Conservation (phyloP, 92 coral and sea anemone genomes). For the Epizoanthus scotinus region DNA sequence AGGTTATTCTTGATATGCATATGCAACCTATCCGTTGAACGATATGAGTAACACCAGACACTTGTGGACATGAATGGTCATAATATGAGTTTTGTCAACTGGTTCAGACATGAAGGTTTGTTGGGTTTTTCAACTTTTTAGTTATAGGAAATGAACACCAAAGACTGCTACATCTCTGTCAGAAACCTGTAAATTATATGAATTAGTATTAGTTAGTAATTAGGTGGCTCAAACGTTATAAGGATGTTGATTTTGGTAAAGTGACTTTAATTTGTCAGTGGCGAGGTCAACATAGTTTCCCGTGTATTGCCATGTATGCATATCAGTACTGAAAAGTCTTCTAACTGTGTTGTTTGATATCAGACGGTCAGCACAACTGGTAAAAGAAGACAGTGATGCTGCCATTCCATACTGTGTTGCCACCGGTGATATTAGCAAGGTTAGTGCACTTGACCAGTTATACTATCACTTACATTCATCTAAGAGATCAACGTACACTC, state of each 20-base stretch:
- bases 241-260: too few relatives aligned
- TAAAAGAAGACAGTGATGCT: constrained; percentile 81
- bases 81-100: too few relatives aligned
- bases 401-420: constrained; percentile 92
- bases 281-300: not conserved
- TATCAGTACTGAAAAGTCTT: not conserved
- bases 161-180: not conserved
- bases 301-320: not conserved
- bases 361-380: constrained; percentile 89
- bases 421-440: constrained; percentile 82
- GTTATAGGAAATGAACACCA: too few relatives aligned
- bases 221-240: too few relatives aligned
- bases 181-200: not conserved
- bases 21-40: too few relatives aligned
- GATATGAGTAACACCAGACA: too few relatives aligned
- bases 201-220: not conserved
- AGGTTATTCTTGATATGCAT: too few relatives aligned
- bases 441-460: constrained; percentile 16
- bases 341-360: constrained; percentile 2
- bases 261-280: not conserved
- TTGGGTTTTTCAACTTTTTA: too few relatives aligned
- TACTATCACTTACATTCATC: too few relatives aligned
- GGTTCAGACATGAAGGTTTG: too few relatives aligned
- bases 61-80: too few relatives aligned
- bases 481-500: too few relatives aligned